Evolutionary conservation across 2,888 invertebrate species (phyloP), one percentile per base, ranked within the genome.

Genomic region (Drosophila helvetica): DNA sequence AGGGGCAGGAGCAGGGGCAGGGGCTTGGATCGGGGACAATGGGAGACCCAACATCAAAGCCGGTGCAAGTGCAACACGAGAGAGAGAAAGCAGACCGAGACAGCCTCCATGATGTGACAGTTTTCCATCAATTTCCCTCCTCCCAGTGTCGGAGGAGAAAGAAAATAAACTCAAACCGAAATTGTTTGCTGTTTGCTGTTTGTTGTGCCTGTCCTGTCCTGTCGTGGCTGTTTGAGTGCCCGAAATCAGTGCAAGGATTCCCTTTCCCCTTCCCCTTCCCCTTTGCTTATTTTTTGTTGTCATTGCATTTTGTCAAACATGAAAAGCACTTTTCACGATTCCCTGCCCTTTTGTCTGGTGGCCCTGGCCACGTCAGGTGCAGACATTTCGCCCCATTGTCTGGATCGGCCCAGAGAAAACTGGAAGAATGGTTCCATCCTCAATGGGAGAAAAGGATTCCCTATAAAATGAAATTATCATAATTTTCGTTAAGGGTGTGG

Each of bases 21-120:
- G 38, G 43, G 25, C 56, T 38, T 0, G 7, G 15, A 15, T 55
- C 50, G 9, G 48, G 33, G 12, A 71, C 52, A 66, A 65, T 50
- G 9, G 48, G 45, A 67, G 27, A 54, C 60, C 33, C 59, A 56
- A 86, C 88, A 75, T 88, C 84, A 85, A 85, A 85, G 87, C 67
- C 67, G 48, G n/a, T 12, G 54, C 54, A 56, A 88, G 67, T 80
- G 80, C 88, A 79, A 71, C 64, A 50, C 75, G 69, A 75, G 65
- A 67, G 60, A 64, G 70, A 60, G 59, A 46, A 60, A 72, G 45
- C n/a, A 15, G 43, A 30, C 22, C 19, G 33, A 25, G 19, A 30
- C 5, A 17, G 38, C 47, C 65, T 53, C 80, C 72, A 87, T 86
- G 89, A 86, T 86, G 86, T 87, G 86, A 86, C 86, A 87, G 78